phyloP scores from a whole-genome alignment of 1,140 invertebrate species.

The Calliopsis andreniformis region DNA sequence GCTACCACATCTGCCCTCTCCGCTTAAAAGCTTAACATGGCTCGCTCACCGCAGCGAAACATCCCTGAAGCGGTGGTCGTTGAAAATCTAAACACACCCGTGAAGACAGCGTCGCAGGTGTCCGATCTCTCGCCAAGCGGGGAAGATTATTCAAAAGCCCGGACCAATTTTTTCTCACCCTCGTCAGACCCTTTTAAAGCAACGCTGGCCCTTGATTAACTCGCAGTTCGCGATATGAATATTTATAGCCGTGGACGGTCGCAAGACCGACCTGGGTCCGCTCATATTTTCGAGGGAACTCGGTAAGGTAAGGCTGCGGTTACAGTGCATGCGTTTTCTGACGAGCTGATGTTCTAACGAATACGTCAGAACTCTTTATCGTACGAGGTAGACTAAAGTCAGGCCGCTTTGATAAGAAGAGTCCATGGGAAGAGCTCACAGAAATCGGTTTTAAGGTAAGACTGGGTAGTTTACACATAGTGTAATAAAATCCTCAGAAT shows the following conservation, averaged over 20 bases:
- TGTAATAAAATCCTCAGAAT: too few relatives aligned
- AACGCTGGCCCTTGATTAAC: slow-evolving; percentile 57
- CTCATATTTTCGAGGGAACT: slow-evolving; percentile 42
- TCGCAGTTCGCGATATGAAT: slow-evolving; percentile 55
- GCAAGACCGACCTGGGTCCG: background rate
- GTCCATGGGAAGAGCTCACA: too few relatives aligned
- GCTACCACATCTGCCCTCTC: too few relatives aligned
- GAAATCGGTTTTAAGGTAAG: too few relatives aligned
- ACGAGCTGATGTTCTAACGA: too few relatives aligned
- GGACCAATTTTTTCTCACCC: slow-evolving; percentile 30
- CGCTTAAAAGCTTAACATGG: too few relatives aligned
- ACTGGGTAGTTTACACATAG: too few relatives aligned
- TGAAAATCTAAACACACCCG: slow-evolving; percentile 8
- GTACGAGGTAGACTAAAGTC: too few relatives aligned
- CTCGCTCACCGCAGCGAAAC: too few relatives aligned
- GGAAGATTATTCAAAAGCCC: slow-evolving; percentile 45
- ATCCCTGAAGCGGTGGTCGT: background rate
- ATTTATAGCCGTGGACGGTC: slow-evolving; percentile 44
- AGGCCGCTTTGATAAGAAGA: too few relatives aligned
- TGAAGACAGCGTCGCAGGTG: slow-evolving; percentile 14
- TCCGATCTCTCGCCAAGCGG: slow-evolving; percentile 17
- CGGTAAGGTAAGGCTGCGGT: background rate
- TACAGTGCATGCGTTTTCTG: too few relatives aligned
- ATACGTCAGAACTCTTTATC: too few relatives aligned
- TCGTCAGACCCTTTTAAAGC: slow-evolving; percentile 44